Conservation (phyloP, 2,797 vertebrate genomes). For the Cetoscarus ocellatus region DNA sequence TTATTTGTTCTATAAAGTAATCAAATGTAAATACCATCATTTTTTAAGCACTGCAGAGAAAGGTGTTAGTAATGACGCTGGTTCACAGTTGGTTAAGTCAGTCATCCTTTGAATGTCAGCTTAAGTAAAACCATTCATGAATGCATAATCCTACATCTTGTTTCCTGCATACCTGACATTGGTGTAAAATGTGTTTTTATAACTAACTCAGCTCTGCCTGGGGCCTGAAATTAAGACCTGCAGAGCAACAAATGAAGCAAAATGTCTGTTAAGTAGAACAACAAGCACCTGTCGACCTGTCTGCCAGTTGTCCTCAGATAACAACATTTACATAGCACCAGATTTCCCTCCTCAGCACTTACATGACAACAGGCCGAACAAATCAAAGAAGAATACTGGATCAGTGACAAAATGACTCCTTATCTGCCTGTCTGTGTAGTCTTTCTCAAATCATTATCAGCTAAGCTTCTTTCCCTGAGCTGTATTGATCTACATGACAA, state of each 20-base stretch:
- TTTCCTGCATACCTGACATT: too few species aligned
- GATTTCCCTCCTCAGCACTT: not conserved
- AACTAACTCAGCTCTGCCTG: conserved; percentile 12
- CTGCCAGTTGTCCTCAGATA: not conserved
- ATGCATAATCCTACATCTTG: not conserved
- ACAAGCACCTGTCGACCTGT: conserved; percentile 18
- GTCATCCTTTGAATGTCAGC: too few species aligned
- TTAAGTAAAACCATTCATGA: not conserved
- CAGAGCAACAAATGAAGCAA: conserved; percentile 31
- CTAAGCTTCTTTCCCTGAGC: not conserved
- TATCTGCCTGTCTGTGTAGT: not conserved
- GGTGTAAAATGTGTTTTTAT: conserved; percentile 1
- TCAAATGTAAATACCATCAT: too few species aligned
- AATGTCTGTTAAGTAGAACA: conserved; percentile 20
- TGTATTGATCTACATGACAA: not conserved
- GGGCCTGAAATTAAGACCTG: conserved; percentile 35
- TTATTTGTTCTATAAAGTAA: too few species aligned
- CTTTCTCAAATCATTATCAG: not conserved
- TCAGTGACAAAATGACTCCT: not conserved
- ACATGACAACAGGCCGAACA: conserved; percentile 8
- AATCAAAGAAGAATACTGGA: conserved; percentile 5
- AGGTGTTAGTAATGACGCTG: too few species aligned
- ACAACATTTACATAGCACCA: conserved; percentile 12
- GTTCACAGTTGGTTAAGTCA: too few species aligned
- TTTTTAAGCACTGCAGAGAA: too few species aligned